Evolutionary conservation across 2,888 invertebrate species (phyloP).

Genomic region (Meandrusa payeni): DNA sequence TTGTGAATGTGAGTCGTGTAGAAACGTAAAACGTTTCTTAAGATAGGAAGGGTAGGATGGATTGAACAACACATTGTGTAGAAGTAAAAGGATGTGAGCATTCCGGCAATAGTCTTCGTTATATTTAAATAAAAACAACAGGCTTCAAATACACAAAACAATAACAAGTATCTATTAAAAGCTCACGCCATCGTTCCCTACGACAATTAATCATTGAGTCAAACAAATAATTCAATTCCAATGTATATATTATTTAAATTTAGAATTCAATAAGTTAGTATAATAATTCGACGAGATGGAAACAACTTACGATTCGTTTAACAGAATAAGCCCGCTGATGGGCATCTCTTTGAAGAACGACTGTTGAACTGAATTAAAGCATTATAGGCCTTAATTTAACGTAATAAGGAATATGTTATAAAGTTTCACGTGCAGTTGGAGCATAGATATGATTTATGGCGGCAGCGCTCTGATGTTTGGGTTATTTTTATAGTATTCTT

Average conservation of each 20-base stretch:
- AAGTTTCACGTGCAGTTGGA: not conserved
- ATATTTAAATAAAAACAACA: no score
- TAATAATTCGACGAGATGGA: not conserved
- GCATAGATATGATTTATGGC: conserved; percentile 33
- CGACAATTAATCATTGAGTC: not conserved
- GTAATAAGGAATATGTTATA: not conserved
- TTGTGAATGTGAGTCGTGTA: no score
- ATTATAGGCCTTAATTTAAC: conserved; percentile 3
- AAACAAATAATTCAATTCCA: not conserved
- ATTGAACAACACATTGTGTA: no score
- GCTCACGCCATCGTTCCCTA: no score
- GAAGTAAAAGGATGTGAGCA: no score
- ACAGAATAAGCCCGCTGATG: conserved; percentile 11
- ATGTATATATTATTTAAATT: not conserved
- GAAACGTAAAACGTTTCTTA: no score
- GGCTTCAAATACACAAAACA: no score
- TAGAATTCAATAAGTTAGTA: not conserved
- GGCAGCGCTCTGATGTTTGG: conserved; percentile 29
- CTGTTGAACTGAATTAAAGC: not conserved
- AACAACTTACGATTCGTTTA: conserved; percentile 5
- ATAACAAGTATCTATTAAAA: no score
- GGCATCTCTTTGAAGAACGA: not conserved
- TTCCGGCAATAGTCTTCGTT: no score
- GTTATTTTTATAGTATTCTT: conserved; percentile 30
- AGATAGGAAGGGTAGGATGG: no score